Evolutionary conservation across 1,140 invertebrate genomes (phyloP), one percentile per base, ranked within the genome.

Genomic region (Euborellia annulipes): DNA sequence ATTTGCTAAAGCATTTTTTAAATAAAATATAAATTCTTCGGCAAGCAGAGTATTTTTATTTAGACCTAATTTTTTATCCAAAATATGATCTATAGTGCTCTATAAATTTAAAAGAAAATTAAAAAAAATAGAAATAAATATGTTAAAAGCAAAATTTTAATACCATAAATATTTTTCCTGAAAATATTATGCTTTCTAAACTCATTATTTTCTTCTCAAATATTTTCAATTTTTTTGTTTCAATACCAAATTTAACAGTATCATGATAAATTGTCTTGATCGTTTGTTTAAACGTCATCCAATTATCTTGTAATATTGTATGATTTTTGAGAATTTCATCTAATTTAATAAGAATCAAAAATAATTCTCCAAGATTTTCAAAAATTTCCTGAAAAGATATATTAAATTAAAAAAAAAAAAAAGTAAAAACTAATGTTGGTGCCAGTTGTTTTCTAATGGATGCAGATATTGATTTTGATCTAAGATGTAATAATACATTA

Each of bases 11-110:
- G 68, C 63, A 53, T 75, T 74, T 55, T 71, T 77, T 23, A 91
- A 64, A 57, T 81, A 88, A 32, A 70, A 65, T 20, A 69, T 61
- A 58, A 88, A 76, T 60, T 88, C 82, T 51, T 81, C 75, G 37
- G 69, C 71, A 56, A 88, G 71, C 37, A 63, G 55, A 9, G 69
- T 66, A 53, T 75, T 79, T 56, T 83, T 85, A 8, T 73, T 64
- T 14, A 70, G 56, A 36, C 65, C 66, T 48, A 67, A 62, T 45
- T 71, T 72, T 22, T 80, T 63, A 47, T 76, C 71, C 65, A 81
- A 73, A 21, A 75, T 62, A 52, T 72, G 72, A 53, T 84, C 76
- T 6, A 88, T 57, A 60, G 65, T 39, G 45, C 58, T 63, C 67
- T 70, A 43, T 18, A 49, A 49, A 19, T 30, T 17, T 44, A 36